Evolutionary conservation across 2,797 vertebrate genomes (phyloP).

Genomic region (Smutsia gigantea): DNA sequence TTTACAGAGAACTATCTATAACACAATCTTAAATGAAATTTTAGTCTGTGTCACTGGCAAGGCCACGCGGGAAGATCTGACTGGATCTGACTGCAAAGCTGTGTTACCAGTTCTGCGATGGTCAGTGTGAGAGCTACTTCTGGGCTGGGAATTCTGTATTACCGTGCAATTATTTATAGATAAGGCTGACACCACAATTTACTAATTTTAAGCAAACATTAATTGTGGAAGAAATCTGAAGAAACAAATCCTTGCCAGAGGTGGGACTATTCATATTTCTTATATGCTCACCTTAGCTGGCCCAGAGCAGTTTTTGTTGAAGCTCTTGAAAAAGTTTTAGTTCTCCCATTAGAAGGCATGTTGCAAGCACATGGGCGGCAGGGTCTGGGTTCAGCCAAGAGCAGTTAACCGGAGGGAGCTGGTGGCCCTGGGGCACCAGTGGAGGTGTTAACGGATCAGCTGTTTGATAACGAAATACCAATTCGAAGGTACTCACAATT

Average conservation of each 20-base stretch:
- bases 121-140: neutral
- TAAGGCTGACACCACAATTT: neutral
- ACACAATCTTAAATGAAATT: neutral
- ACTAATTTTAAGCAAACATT: neutral
- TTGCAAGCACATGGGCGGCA: accelerated
- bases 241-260: neutral
- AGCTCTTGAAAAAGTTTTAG: neutral
- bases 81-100: neutral
- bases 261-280: neutral
- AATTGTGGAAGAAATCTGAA: neutral
- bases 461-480: neutral
- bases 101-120: neutral
- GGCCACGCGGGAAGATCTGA: neutral
- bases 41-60: neutral
- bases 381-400: accelerated
- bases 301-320: neutral
- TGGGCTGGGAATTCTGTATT: too few relatives aligned
- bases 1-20: neutral
- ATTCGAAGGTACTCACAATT: neutral
- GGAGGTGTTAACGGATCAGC: too few relatives aligned
- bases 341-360: too few relatives aligned
- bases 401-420: neutral
- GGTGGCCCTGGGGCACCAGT: accelerated
- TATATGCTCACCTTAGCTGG: neutral
- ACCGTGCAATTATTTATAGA: neutral